Percentiles rank a stretch among this genome's conserved stretches.
phyloP scores from a whole-genome alignment of 2,888 invertebrate genomes.

The Nasonia oneida region DNA sequence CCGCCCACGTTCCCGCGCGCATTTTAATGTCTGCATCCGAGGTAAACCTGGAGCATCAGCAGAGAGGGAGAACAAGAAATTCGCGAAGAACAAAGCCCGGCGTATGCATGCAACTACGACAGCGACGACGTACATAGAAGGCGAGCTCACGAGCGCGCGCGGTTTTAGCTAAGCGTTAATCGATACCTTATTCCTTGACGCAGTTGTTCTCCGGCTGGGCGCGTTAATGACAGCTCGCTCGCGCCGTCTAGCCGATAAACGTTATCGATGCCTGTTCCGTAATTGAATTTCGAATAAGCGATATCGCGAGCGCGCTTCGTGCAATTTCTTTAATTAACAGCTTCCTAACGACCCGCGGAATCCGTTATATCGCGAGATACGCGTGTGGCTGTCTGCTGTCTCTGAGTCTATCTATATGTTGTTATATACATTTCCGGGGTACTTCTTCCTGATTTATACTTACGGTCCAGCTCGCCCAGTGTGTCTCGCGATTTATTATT shows the following conservation, averaged over 20 bases:
- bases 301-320: slow-evolving; percentile 41
- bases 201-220: slow-evolving; percentile 59
- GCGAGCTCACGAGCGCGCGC: neutral
- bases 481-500: slow-evolving; percentile 26
- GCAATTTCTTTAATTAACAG: slow-evolving; percentile 57
- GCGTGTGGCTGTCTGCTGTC: too few relatives aligned
- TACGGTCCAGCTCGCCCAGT: neutral
- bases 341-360: slow-evolving; percentile 50
- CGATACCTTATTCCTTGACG: slow-evolving; percentile 65
- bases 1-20: too few relatives aligned
- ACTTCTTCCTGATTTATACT: neutral
- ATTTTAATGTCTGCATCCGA: neutral
- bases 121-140: too few relatives aligned
- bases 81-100: neutral
- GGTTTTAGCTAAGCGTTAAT: slow-evolving; percentile 67
- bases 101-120: too few relatives aligned
- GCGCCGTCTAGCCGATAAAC: slow-evolving; percentile 55
- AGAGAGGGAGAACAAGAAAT: neutral
- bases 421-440: neutral
- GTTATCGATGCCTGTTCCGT: slow-evolving; percentile 52
- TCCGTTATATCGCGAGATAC: neutral
- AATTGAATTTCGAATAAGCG: slow-evolving; percentile 68
- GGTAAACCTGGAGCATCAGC: neutral
- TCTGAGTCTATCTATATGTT: too few relatives aligned
- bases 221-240: slow-evolving; percentile 61